These are phyloP conservation scores for Oopsacas minuta DNA, from an alignment of 37 sponge, comb jelly and placozoan species.

Conservation along the genomic window DNA sequence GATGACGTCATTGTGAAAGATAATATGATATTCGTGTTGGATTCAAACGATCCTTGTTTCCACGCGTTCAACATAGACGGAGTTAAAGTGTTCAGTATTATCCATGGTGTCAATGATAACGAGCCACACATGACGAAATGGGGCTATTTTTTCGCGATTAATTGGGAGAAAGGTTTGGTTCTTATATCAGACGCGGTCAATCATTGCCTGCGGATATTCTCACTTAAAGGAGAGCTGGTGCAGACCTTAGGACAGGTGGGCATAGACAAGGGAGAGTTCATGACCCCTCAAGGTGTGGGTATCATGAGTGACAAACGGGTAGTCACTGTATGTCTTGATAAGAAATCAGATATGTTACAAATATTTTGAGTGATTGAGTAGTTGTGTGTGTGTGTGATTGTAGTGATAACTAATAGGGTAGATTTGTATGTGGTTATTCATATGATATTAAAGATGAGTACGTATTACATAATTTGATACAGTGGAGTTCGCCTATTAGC, in stretches of 20 bases:
- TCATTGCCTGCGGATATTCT: neutral
- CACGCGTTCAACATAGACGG: neutral
- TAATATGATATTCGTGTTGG: neutral
- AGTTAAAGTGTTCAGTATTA: neutral
- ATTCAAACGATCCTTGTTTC: neutral
- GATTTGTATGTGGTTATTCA: no score
- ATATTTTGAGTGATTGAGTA: neutral
- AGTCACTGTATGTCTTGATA: neutral
- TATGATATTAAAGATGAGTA: no score
- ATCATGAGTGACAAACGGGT: neutral
- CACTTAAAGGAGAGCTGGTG: neutral
- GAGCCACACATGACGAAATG: neutral
- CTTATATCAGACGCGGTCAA: neutral
- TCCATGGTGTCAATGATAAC: neutral
- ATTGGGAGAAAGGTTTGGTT: neutral
- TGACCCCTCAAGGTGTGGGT: neutral
- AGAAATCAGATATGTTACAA: conserved; percentile 16
- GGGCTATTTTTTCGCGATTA: neutral
- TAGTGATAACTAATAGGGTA: no score
- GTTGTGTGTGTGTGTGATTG: no score
- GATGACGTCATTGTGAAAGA: neutral
- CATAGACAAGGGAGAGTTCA: neutral
- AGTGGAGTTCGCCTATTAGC: no score
- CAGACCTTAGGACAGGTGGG: conserved; percentile 2
- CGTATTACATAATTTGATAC: no score